These are phyloP conservation scores for Lagocephalus sceleratus DNA, from an alignment of 2,797 vertebrate species.

Conservation along the genomic window DNA sequence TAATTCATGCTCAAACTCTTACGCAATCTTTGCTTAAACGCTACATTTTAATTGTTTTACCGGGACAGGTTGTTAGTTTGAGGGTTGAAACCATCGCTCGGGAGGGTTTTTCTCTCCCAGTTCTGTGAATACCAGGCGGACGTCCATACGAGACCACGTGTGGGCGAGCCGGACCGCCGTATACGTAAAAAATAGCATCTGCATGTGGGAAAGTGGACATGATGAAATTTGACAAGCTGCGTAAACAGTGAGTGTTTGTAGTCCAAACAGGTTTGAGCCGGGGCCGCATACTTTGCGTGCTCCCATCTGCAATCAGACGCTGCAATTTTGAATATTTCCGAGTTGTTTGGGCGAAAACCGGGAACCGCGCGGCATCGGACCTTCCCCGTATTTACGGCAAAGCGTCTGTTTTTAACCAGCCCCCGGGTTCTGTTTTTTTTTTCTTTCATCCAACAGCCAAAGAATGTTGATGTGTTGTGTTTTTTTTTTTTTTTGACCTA, in stretches of 20 bases:
- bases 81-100: no score
- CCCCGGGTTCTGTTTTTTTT: constrained; percentile 16
- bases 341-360: not conserved
- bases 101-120: no score
- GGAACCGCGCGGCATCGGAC: no score
- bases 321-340: not conserved
- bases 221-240: not conserved
- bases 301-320: not conserved
- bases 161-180: not conserved
- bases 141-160: no score
- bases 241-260: not conserved
- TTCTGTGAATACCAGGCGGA: no score
- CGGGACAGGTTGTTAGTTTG: no score
- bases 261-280: not conserved
- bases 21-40: no score
- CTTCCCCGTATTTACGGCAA: not conserved
- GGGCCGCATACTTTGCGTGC: not conserved
- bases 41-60: no score
- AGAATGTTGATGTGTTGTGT: constrained; percentile 30
- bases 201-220: not conserved
- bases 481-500: constrained; percentile 34
- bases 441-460: constrained; percentile 30
- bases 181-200: not conserved
- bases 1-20: no score
- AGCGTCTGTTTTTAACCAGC: not conserved